A percentile compares a stretch with the other conserved stretches of the same genome.
phyloP scores from a whole-genome alignment of 2,888 invertebrate genomes.

The Petrolisthes manimaculis region DNA sequence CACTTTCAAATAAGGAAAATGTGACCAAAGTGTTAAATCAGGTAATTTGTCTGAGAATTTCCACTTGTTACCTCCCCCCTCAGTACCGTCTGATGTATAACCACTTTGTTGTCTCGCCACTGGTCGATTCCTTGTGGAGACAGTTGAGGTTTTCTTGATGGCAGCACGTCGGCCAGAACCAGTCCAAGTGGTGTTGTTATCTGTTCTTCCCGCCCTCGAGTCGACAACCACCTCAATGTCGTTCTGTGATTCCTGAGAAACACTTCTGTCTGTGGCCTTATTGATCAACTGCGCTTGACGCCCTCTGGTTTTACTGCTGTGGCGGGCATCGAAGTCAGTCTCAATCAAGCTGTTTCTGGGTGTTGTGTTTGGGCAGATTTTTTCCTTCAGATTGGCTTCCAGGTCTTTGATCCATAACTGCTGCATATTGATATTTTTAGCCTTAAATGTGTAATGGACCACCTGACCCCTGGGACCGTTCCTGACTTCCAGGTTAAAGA shows the following conservation, averaged over 20 bases:
- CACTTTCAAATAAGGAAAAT: constrained; percentile 34
- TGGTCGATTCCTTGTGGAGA: constrained; percentile 6
- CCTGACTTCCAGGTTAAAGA: constrained; percentile 44
- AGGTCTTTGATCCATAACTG: constrained; percentile 56
- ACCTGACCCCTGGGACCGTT: constrained; percentile 39
- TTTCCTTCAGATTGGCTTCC: constrained; percentile 28
- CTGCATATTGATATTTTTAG: constrained; percentile 55
- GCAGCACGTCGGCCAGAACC: constrained; percentile 23
- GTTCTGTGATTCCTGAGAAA: constrained; percentile 4
- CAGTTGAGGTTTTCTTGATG: constrained; percentile 36
- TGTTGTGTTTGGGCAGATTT: constrained; percentile 18
- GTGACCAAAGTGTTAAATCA: constrained; percentile 28
- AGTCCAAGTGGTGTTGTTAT: background rate
- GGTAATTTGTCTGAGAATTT: constrained; percentile 5
- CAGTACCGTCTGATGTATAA: constrained; percentile 10
- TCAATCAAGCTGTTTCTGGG: constrained; percentile 49
- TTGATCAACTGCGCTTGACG: constrained; percentile 38
- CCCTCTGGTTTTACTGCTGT: constrained; percentile 23
- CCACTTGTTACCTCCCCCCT: constrained; percentile 13
- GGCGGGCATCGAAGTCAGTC: constrained; percentile 10
- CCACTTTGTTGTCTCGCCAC: constrained; percentile 36
- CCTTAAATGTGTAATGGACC: constrained; percentile 43
- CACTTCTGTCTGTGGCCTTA: background rate
- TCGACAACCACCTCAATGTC: background rate
- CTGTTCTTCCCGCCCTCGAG: background rate